Evolutionary conservation across 2,888 invertebrate species (phyloP), one percentile per base, ranked within the genome.

Genomic region (Hofmannophila pseudospretella): DNA sequence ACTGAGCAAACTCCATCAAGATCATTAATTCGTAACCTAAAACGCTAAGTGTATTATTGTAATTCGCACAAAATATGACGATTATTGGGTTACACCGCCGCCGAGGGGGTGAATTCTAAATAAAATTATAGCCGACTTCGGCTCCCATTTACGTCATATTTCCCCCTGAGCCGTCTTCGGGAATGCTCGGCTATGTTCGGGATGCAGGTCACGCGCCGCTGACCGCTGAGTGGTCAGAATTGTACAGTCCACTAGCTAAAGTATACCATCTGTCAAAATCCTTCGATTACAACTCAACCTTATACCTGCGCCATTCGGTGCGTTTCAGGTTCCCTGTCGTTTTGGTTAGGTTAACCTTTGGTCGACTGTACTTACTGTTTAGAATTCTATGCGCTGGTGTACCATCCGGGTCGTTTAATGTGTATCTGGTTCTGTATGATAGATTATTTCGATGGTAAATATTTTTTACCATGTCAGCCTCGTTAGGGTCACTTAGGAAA

Each of bases 71-170:
- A 68, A 74, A 73, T 73, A 68, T 71, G 65, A 66, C 58, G 65
- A 75, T 77, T 71, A 80, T 80, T 73, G 55, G 43, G 59, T 78
- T 73, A 76, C 42, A 36, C 26, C 46, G 47, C 56, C 7, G n/a
- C 48, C 35, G 30, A 41, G 45, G 45, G 42, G 44, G 58, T 55
- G 59, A 51, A 50, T 43, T 55, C 61, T 61, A 71, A 81, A 81
- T 71, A 69, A 61, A 71, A 76, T 82, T 80, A 81, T 61, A 56
- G 54, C 55, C 50, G 53, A 46, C 44, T 51, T 11, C 54, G 42
- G 53, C 41, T 54, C 59, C 59, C 54, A 74, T 77, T 74, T 62
- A 68, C 69, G 63, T 76, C 74, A 71, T 58, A 65, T 51, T 44
- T 58, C 61, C 55, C 56, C 48, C 44, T 36, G 22, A 10, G 32